phyloP scores from a whole-genome alignment of 2,113 vertebrate genomes.

The Ictalurus punctatus region DNA sequence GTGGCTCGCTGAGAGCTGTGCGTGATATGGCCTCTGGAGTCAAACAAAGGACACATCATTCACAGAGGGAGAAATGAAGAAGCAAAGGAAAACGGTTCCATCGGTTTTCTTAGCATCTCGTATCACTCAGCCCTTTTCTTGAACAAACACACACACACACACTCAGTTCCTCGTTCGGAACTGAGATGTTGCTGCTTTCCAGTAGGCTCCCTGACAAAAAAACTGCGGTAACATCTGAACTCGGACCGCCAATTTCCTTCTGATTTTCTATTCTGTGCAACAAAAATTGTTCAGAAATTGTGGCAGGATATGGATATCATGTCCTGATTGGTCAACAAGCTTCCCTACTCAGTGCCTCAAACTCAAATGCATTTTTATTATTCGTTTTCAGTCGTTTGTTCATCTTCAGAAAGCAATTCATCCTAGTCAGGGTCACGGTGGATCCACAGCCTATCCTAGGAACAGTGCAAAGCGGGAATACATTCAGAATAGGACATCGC shows the following conservation, averaged over 20 bases:
- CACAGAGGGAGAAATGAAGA: conserved; percentile 32
- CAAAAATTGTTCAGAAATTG: conserved; percentile 1
- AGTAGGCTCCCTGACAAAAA: conserved; percentile 18
- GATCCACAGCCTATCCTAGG: not conserved
- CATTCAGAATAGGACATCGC: not conserved
- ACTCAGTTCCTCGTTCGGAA: not conserved
- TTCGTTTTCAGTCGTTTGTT: not conserved
- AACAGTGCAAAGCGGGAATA: not conserved
- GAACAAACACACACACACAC: conserved; percentile 29
- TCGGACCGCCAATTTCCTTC: conserved; percentile 22
- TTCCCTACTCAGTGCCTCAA: conserved; percentile 5
- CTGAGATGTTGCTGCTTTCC: conserved; percentile 20
- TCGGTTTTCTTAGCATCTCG: conserved; percentile 33
- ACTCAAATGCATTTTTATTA: not conserved
- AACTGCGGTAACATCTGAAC: conserved; percentile 30
- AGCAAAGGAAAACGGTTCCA: conserved; percentile 33
- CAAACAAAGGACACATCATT: conserved; percentile 47
- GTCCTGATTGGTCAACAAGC: conserved; percentile 9
- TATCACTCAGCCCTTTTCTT: conserved; percentile 38
- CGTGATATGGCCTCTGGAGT: conserved; percentile 47
- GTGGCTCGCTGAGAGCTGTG: conserved; percentile 39
- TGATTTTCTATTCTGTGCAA: conserved; percentile 16
- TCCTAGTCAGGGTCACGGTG: not conserved
- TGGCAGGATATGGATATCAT: conserved; percentile 18
- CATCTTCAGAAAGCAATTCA: not conserved